Percentiles rank a stretch among this genome's conserved stretches.
phyloP scores from a whole-genome alignment of 2,113 vertebrate species.

The Syrrhaptes paradoxus region DNA sequence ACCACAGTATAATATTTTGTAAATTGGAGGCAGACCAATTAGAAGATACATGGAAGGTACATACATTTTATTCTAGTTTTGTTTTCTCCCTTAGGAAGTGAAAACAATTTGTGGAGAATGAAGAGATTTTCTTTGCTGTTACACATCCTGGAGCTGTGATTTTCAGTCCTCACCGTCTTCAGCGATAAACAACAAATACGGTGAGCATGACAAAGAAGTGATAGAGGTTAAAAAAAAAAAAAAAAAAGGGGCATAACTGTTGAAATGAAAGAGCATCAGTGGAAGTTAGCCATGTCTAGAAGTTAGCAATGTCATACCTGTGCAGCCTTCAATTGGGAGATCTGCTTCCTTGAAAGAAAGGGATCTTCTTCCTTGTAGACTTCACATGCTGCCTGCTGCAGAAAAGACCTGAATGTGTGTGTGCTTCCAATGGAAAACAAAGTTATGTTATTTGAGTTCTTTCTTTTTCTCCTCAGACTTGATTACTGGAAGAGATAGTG shows the following conservation, averaged over 20 bases:
- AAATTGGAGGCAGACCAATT: neutral
- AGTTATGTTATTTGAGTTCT: neutral
- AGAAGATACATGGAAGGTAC: neutral
- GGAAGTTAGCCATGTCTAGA: neutral
- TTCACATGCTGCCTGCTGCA: neutral
- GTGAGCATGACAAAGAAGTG: neutral
- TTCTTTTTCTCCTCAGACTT: neutral
- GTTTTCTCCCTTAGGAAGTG: neutral
- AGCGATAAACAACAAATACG: neutral
- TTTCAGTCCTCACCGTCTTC: neutral
- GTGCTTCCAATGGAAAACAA: neutral
- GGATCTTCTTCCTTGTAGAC: neutral
- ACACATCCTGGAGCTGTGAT: neutral
- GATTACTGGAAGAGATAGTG: neutral
- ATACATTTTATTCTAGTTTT: slow-evolving; percentile 1
- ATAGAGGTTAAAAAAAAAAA: neutral
- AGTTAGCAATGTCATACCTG: neutral
- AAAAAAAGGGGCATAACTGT: neutral
- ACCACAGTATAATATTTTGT: slow-evolving; percentile 16
- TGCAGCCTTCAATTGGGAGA: neutral
- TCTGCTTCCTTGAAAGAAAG: neutral
- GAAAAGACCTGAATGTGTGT: neutral
- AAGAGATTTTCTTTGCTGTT: neutral
- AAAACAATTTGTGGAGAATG: neutral
- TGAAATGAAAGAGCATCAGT: neutral